Conservation (phyloP, 2,888 invertebrate species). For the Drosophila imparisetae region DNA sequence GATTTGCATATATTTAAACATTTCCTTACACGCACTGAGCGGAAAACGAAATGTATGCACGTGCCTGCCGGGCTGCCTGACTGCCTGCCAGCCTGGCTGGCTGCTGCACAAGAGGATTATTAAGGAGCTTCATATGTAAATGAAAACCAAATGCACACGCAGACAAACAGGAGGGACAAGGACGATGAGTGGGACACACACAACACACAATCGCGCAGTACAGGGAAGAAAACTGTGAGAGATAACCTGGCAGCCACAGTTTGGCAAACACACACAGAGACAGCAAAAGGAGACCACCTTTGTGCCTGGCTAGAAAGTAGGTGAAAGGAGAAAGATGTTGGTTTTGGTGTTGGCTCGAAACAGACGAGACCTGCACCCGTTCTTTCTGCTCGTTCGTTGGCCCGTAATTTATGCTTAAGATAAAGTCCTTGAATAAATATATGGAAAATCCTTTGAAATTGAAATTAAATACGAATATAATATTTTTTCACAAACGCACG, state of each 20-base stretch:
- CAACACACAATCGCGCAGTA: constrained; percentile 24
- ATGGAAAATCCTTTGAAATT: constrained; percentile 81
- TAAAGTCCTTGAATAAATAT: constrained; percentile 81
- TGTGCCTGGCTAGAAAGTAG: constrained; percentile 73
- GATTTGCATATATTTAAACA: constrained; percentile 81
- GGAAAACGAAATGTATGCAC: constrained; percentile 77
- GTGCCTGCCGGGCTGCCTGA: constrained; percentile 48
- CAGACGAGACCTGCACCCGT: constrained; percentile 68
- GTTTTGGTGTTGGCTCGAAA: constrained; percentile 17
- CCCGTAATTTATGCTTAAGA: constrained; percentile 81
- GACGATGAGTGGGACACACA: constrained; percentile 8
- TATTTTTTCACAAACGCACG: constrained; percentile 59
- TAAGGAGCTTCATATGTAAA: constrained; percentile 81
- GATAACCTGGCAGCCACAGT: constrained; percentile 81
- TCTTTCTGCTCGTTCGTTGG: constrained; percentile 60
- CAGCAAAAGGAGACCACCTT: constrained; percentile 38
- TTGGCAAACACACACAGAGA: constrained; percentile 72
- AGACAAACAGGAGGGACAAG: constrained; percentile 51
- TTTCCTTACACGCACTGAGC: constrained; percentile 76
- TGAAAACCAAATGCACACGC: constrained; percentile 81
- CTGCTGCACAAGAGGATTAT: constrained; percentile 79
- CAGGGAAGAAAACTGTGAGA: constrained; percentile 54
- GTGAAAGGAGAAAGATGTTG: constrained; percentile 50
- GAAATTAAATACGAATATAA: constrained; percentile 81
- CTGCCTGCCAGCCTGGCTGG: constrained; percentile 44